phyloP scores from a whole-genome alignment of 2,797 vertebrate species.

The Triplophysa bombifrons region DNA sequence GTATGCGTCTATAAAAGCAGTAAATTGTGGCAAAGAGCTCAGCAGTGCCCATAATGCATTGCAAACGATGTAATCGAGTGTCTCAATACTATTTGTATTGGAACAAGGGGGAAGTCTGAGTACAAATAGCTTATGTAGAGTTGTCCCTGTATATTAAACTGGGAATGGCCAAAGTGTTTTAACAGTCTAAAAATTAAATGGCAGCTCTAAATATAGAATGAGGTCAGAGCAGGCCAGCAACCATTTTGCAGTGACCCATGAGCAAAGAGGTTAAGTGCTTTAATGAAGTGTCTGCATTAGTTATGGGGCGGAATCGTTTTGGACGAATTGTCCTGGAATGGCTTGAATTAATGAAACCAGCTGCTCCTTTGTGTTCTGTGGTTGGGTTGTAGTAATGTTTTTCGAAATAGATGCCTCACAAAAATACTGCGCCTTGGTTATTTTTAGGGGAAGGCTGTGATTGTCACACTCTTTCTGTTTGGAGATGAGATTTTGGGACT shows the following conservation, averaged over 20 bases:
- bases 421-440: not conserved
- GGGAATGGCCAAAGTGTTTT: not conserved
- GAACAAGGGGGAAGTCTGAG: too few species aligned
- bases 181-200: not conserved
- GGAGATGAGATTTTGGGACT: too few species aligned
- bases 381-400: not conserved
- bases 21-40: not conserved
- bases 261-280: constrained; percentile 20
- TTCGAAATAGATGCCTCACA: not conserved
- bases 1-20: not conserved
- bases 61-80: not conserved
- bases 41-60: not conserved
- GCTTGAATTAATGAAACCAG: constrained; percentile 4
- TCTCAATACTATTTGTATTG: not conserved
- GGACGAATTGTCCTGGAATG: not conserved
- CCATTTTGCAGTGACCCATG: not conserved
- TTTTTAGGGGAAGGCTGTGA: not conserved
- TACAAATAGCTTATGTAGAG: too few species aligned
- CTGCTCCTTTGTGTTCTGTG: not conserved
- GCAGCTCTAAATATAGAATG: not conserved
- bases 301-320: not conserved
- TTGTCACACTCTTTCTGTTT: not conserved
- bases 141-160: not conserved
- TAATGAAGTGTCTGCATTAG: constrained; percentile 19
- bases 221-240: constrained; percentile 1